phyloP scores from a whole-genome alignment of 2,113 vertebrate species.

The Oryzias woworae region DNA sequence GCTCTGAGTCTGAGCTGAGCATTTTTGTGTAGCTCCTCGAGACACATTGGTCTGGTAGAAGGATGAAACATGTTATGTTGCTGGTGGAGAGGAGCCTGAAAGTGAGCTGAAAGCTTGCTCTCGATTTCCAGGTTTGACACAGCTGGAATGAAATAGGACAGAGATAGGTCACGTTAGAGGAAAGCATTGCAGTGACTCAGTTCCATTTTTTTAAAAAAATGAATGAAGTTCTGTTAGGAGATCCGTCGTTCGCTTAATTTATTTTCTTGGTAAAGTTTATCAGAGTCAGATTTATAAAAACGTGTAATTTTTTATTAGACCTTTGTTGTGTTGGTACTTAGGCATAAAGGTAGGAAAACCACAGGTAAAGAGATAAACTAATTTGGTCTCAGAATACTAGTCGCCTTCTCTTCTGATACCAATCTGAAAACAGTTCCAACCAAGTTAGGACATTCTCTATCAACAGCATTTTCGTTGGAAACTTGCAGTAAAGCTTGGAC shows the following conservation, averaged over 20 bases:
- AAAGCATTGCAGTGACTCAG: not conserved
- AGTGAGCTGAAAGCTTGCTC: constrained; percentile 93
- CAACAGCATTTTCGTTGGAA: not conserved
- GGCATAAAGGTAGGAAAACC: no score
- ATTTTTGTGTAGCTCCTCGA: constrained; percentile 91
- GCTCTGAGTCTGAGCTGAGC: constrained; percentile 90
- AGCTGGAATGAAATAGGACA: constrained; percentile 71
- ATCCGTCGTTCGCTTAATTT: not conserved
- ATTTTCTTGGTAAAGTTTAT: no score
- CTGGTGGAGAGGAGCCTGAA: constrained; percentile 91
- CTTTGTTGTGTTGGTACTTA: no score
- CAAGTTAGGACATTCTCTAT: no score
- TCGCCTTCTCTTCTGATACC: no score
- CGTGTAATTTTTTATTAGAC: no score
- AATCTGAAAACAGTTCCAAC: no score
- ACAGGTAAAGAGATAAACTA: no score
- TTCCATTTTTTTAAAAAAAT: not conserved
- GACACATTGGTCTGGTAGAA: constrained; percentile 85
- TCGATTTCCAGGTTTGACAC: constrained; percentile 95
- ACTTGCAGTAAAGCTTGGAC: not conserved
- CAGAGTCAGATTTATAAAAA: no score
- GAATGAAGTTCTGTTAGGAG: no score
- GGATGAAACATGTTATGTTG: constrained; percentile 93
- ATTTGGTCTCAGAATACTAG: no score
- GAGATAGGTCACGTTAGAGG: constrained; percentile 8